phyloP scores from a whole-genome alignment of 2,797 vertebrate species.

The Fistularia commersonii region DNA sequence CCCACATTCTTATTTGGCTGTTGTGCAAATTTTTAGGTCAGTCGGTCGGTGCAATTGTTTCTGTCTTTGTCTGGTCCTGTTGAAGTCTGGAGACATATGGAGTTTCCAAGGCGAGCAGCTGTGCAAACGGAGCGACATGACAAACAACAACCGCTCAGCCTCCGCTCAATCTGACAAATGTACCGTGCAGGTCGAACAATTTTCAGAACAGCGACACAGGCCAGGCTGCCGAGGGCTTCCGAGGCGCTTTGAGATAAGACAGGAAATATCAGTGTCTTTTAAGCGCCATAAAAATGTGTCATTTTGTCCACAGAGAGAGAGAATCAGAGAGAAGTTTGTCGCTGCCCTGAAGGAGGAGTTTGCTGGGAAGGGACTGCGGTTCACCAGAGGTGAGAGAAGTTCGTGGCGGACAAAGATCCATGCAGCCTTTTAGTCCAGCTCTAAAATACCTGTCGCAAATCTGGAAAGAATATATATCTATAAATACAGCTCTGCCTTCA shows the following conservation, averaged over 20 bases:
- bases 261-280: conserved; percentile 7
- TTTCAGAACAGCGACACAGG: conserved; percentile 33
- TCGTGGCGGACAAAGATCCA: too few species aligned
- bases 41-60: background rate
- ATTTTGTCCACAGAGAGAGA: conserved; percentile 82
- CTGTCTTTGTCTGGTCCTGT: too few species aligned
- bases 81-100: too few species aligned
- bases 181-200: conserved; percentile 23
- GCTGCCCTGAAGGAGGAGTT: conserved; percentile 91
- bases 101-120: background rate
- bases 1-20: background rate
- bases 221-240: conserved; percentile 1
- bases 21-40: background rate
- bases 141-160: too few species aligned
- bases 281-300: background rate
- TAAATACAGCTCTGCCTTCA: too few species aligned
- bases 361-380: conserved; percentile 91
- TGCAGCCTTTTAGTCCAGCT: too few species aligned
- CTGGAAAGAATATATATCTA: too few species aligned
- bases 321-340: conserved; percentile 95
- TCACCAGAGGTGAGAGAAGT: conserved; percentile 83
- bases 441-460: too few species aligned
- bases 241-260: conserved; percentile 24
- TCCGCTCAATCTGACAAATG: too few species aligned
- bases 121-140: conserved; percentile 1